A percentile compares a stretch with the other conserved stretches of the same genome.
Evolutionary conservation across 2,113 vertebrate species (phyloP).

Genomic region (Onychostoma macrolepis): DNA sequence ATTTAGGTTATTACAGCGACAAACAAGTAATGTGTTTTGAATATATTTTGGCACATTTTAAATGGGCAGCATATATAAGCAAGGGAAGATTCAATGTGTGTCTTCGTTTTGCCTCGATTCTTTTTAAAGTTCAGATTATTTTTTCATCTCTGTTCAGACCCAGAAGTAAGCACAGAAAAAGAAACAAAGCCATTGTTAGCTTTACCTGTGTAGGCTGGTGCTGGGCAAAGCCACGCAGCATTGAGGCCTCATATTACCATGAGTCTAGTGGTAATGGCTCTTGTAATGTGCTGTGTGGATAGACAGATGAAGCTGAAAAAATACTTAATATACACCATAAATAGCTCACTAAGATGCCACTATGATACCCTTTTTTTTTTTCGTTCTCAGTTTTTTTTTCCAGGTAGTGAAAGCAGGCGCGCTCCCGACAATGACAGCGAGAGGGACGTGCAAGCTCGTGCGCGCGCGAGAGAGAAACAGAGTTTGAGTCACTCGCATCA

Average conservation of each 20-base stretch:
- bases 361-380: background rate
- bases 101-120: background rate
- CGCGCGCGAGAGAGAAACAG: background rate
- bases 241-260: conserved; percentile 14
- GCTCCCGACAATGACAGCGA: background rate
- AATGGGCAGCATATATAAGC: background rate
- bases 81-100: background rate
- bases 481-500: conserved; percentile 29
- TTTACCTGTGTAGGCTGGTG: background rate
- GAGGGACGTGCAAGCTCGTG: background rate
- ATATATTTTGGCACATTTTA: background rate
- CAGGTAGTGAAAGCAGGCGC: conserved; percentile 21
- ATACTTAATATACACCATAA: background rate
- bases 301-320: background rate
- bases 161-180: background rate
- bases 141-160: background rate
- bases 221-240: background rate
- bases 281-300: background rate
- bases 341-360: background rate
- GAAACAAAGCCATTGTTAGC: conserved; percentile 6
- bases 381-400: background rate
- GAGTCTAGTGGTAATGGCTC: background rate
- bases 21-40: background rate
- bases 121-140: background rate
- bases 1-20: background rate